Conservation (phyloP, 2,113 vertebrate genomes). For the Mormoops blainvillei region DNA sequence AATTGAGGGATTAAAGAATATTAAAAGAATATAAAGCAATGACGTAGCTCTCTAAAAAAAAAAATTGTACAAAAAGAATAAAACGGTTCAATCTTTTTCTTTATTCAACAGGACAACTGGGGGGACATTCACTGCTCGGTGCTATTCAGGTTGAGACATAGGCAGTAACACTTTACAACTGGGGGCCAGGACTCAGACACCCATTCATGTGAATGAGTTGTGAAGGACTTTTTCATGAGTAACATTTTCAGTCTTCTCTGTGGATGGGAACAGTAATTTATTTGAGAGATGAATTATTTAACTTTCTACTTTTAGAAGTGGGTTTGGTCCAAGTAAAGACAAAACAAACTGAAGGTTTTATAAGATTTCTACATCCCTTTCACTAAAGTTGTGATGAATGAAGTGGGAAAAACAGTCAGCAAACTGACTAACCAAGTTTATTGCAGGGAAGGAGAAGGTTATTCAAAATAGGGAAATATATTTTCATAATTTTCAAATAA, state of each 20-base stretch:
- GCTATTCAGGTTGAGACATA: conserved; percentile 45
- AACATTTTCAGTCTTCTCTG: conserved; percentile 55
- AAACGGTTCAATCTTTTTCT: background rate
- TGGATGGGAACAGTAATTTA: conserved; percentile 48
- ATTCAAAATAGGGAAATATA: background rate
- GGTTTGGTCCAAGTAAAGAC: conserved; percentile 45
- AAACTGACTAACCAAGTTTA: background rate
- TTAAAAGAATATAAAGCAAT: background rate
- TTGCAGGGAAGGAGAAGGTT: background rate
- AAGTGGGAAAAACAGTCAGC: background rate
- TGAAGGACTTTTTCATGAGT: conserved; percentile 68
- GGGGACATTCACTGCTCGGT: conserved; percentile 59
- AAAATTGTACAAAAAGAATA: conserved; percentile 14
- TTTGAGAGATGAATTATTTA: conserved; percentile 57
- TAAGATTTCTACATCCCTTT: background rate
- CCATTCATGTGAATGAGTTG: conserved; percentile 47
- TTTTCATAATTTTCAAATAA: background rate
- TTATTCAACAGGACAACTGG: conserved; percentile 22
- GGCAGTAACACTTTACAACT: conserved; percentile 61
- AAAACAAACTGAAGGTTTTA: conserved; percentile 31
- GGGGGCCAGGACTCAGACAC: conserved; percentile 63
- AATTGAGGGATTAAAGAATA: conserved; percentile 44
- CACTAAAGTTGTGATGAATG: background rate
- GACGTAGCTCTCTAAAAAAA: conserved; percentile 10
- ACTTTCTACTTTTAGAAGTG: conserved; percentile 46